Percentiles rank a stretch among this genome's conserved stretches.
Evolutionary conservation across 2,797 vertebrate species (phyloP).

Genomic region (Diceros bicornis): DNA sequence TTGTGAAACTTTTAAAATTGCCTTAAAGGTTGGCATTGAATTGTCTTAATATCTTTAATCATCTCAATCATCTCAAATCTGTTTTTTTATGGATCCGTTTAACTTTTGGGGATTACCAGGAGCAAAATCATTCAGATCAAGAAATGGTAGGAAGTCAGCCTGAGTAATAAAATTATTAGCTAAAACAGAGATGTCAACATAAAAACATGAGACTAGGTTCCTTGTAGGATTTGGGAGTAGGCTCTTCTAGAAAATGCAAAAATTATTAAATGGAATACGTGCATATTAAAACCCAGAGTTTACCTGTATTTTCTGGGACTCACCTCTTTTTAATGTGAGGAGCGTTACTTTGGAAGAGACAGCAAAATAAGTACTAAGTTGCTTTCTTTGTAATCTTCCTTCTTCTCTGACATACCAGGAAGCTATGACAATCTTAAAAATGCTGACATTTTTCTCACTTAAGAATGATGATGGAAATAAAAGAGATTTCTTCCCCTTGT

Average conservation of each 20-base stretch:
- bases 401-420: slow-evolving; percentile 49
- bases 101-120: not conserved
- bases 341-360: slow-evolving; percentile 20
- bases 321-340: slow-evolving; percentile 16
- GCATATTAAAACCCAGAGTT: not conserved
- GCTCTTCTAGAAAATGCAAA: slow-evolving; percentile 5
- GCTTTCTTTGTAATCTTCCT: slow-evolving; percentile 13
- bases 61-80: not conserved
- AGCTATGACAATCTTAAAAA: slow-evolving; percentile 69
- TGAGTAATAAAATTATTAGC: not conserved
- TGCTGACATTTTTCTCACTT: slow-evolving; percentile 71
- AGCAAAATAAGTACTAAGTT: slow-evolving; percentile 24
- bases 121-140: slow-evolving; percentile 58
- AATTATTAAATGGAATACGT: not conserved
- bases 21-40: not conserved
- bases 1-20: slow-evolving; percentile 34
- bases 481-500: slow-evolving; percentile 41
- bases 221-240: not conserved
- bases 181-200: not conserved
- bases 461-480: slow-evolving; percentile 72
- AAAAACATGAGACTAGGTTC: not conserved
- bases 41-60: slow-evolving; percentile 24
- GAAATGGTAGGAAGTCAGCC: not conserved
- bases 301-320: slow-evolving; percentile 47
- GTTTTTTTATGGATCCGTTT: slow-evolving; percentile 39